These are phyloP conservation scores for Mylabris sibirica DNA, from an alignment of 2,888 invertebrate genomes.

Conservation along the genomic window DNA sequence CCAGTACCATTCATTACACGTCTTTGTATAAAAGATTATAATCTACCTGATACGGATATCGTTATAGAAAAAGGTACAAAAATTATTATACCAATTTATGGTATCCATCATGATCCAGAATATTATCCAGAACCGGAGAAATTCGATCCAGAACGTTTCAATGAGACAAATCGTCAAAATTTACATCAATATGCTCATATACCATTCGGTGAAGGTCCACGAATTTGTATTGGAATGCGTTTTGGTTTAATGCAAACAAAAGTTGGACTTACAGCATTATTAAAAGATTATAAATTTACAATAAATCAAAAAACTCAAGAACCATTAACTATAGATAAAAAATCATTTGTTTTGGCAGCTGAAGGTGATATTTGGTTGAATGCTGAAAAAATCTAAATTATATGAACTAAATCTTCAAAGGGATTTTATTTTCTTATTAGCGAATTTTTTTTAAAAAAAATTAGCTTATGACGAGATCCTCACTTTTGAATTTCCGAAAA, in stretches of 20 bases:
- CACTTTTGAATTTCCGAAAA: too few species aligned
- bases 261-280: slow-evolving; percentile 45
- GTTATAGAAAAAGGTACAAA: slow-evolving; percentile 23
- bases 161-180: slow-evolving; percentile 62
- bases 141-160: slow-evolving; percentile 69
- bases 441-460: too few species aligned
- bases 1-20: slow-evolving; percentile 22
- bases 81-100: slow-evolving; percentile 45
- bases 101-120: slow-evolving; percentile 36
- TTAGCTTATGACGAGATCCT: too few species aligned
- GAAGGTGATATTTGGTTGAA: slow-evolving; percentile 44
- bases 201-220: slow-evolving; percentile 67
- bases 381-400: slow-evolving; percentile 29
- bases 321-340: slow-evolving; percentile 16
- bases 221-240: slow-evolving; percentile 62
- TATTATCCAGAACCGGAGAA: slow-evolving; percentile 64
- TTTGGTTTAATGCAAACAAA: slow-evolving; percentile 53
- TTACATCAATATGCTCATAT: slow-evolving; percentile 65
- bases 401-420: too few species aligned
- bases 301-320: slow-evolving; percentile 42
- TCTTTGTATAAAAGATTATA: slow-evolving; percentile 20
- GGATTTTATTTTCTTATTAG: too few species aligned
- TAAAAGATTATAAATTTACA: slow-evolving; percentile 45
- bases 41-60: slow-evolving; percentile 20
- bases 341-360: slow-evolving; percentile 26